Evolutionary conservation across 1,140 invertebrate genomes (phyloP), one percentile per base, ranked within the genome.

Genomic region (Macrosteles quadrilineatus): DNA sequence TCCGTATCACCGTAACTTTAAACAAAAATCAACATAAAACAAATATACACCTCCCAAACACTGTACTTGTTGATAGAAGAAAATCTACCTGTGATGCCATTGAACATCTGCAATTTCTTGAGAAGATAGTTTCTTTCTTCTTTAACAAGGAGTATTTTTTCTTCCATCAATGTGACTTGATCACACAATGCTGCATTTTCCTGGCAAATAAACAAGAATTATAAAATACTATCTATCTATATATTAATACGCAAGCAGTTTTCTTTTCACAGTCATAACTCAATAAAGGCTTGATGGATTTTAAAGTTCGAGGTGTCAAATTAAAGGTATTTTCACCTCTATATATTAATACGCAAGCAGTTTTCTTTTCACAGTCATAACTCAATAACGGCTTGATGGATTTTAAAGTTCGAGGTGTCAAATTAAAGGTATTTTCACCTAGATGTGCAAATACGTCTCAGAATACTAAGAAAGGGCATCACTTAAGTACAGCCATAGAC

Each of bases 151-250:
- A 89, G 80, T 47, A 92, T 86, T 80, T 89, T 90, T 75, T 91
- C 89, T 81, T 94, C 90, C 71, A 90, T 85, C 78, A 87, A 84
- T 11, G 90, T 85, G 43, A 92, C 87, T 85, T 92, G 90, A 85
- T 93, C 91, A 80, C 91, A 92, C 11, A 93, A 75, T 19, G 90
- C 88, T 72, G 90, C 89, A 87, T 93, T 93, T 63, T 59, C 59
- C 68, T 69, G n/a, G n/a, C n/a, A n/a, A n/a, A 19, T 23, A 64
- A 11, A 59, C 6, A 55, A 69, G 73, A 57, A 63, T 50, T 47
- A 62, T n/a, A 50, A 36, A 59, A 12, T 59, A 21, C 4, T 23
- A 27, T 21, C n/a, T 14, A 25, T 2, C 25, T 2, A 6, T 4
- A 50, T 50, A 50, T 19, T 9, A n/a, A 50, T 50, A n/a, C n/a